Evolutionary conservation across 2,113 vertebrate species (phyloP), one percentile per base, ranked within the genome.

Genomic region (Salminus brasiliensis): DNA sequence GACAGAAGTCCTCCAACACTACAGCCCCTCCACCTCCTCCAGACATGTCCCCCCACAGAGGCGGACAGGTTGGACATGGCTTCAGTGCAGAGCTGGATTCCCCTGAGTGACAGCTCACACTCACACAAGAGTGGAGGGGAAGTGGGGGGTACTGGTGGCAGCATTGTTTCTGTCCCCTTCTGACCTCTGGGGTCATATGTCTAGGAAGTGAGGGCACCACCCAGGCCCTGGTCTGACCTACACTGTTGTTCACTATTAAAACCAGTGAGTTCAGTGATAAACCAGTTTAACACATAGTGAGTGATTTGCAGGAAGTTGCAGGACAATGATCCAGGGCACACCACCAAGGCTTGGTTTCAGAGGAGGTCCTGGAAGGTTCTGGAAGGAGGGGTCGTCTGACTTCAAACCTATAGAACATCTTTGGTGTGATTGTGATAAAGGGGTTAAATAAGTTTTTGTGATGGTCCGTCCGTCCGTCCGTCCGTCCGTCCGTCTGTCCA

Each of bases 31-130:
- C 11, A 49, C 45, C 3, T 23, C 16, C 8, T 11, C 68, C 43
- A 29, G 70, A 32, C 49, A 34, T 13, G 36, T 45, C 36, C 41
- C 66, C 36, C 30, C 47, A 67, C 55, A 76, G 67, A 57, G 32
- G 72, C 34, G 36, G 60, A 68, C 41, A 39, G 60, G 76, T 81
- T 59, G 45, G 65, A 36, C 62, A 18, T 47, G 45, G 49, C 29
- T 66, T 47, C 62, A 68, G 66, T 72, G 67, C 49, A 74, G 70
- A 79, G 75, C 34, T 73, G 76, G 73, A 68, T 83, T 79, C 77
- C 49, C 39, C 71, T 83, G 70, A 83, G 53, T 83, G 76, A 74
- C 81, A 63, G 76, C 68, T 78, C 70, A 63, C 69, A 82, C 75
- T 69, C 68, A 73, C 72, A 80, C 36, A 15, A 49, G 45, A 49